phyloP scores from a whole-genome alignment of 2,113 vertebrate species.

The Chionis minor region DNA sequence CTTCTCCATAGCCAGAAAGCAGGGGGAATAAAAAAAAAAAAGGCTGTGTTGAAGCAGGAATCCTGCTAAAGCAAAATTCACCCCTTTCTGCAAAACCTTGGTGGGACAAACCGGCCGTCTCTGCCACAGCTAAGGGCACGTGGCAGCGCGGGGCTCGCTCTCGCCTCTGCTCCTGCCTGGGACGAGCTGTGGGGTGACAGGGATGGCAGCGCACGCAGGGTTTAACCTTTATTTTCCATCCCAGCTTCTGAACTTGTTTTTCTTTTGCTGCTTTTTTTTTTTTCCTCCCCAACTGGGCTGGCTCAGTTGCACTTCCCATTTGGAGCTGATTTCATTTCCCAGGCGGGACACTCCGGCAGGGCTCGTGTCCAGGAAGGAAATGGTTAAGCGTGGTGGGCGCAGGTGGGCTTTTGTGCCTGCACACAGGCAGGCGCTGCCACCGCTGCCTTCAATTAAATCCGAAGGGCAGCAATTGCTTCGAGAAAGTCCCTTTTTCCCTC shows the following conservation, averaged over 20 bases:
- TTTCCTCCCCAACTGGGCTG: not conserved
- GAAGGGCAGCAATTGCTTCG: not conserved
- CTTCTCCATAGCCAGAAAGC: not conserved
- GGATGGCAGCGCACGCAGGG: rapidly evolving
- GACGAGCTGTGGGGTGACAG: not conserved
- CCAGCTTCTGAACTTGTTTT: not conserved
- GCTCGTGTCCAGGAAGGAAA: not conserved
- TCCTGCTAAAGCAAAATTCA: not conserved
- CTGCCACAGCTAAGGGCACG: rapidly evolving
- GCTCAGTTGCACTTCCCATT: not conserved
- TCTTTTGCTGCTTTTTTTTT: not conserved
- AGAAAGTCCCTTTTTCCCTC: not conserved
- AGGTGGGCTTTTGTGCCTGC: not conserved
- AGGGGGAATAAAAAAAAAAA: not conserved
- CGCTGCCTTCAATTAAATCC: not conserved
- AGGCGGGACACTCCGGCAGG: not conserved
- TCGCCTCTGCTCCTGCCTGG: not conserved
- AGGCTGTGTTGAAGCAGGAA: not conserved
- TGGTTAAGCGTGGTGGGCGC: not conserved
- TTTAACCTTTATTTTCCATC: not conserved
- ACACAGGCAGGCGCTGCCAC: not conserved
- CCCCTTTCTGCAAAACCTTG: not conserved
- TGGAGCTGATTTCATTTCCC: not conserved
- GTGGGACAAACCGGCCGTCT: not conserved
- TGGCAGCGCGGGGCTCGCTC: not conserved